Evolutionary conservation across 2,888 invertebrate species (phyloP), one percentile per base, ranked within the genome.

Genomic region (Spicauda simplicius): DNA sequence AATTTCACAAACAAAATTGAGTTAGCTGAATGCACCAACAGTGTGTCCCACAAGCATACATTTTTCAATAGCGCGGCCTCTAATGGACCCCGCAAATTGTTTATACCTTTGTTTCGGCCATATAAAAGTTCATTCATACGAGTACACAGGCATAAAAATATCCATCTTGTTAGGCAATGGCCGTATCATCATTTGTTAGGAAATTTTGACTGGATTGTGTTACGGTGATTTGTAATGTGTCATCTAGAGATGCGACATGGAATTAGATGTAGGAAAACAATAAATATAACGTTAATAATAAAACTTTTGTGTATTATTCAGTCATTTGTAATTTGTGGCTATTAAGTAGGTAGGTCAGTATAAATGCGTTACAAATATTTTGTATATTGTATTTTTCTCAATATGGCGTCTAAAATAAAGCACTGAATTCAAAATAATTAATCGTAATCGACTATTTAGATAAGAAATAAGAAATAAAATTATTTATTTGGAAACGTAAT

Each of bases 141-240:
- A 25, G 25, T 25, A 25, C 25, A 78, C 79, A 82, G 72, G 77
- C 72, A 83, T 79, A 5, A 82, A 84, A 81, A 84, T 84, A 88
- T 85, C 73, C 72, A 82, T 88, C 87, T 86, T 85, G 85, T 91
- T 88, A 86, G 71, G 88, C 86, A 91, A 91, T 77, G 69, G 69
- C 64, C 76, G 72, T 80, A 86, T 85, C 84, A 86, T 86, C 83
- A 83, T 84, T 83, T 81, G 77, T 91, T 86, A 82, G 78, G 85
- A 84, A 87, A 87, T 72, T 55, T 33, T 12, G 54, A 66, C 66
- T n/a, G 25, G 64, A 53, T 65, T 65, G 64, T 65, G 58, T 65
- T 54, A 52, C 37, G 57, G 64, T 58, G 60, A 73, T 71, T 73
- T 69, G 69, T 70, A 37, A 25, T 60, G 14, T 41, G 14, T 41